Conservation (phyloP, 2,888 invertebrate genomes). For the Eupithecia exiguata region DNA sequence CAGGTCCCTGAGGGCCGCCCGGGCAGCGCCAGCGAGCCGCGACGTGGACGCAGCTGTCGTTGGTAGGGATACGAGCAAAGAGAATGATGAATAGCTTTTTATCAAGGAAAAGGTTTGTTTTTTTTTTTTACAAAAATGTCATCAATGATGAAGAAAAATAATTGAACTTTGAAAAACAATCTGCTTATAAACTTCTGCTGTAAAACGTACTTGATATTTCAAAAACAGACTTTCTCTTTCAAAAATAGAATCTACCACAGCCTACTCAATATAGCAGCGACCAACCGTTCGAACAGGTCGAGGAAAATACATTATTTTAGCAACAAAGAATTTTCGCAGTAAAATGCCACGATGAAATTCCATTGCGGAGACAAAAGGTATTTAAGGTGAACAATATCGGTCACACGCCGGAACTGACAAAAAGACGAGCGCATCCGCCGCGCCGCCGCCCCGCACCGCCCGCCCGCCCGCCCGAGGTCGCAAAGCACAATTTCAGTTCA, state of each 20-base stretch:
- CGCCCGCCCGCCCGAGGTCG: slow-evolving; percentile 5
- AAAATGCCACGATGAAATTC: slow-evolving; percentile 32
- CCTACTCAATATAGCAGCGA: not conserved
- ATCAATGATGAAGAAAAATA: not conserved
- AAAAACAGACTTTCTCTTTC: not conserved
- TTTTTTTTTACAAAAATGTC: not conserved
- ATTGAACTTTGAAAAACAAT: not conserved
- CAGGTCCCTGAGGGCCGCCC: not conserved
- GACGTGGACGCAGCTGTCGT: not conserved
- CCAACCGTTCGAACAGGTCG: not conserved
- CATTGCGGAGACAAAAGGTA: slow-evolving; percentile 36
- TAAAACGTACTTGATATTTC: not conserved
- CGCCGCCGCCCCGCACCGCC: slow-evolving; percentile 12
- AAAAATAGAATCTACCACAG: not conserved
- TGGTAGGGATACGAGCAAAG: not conserved
- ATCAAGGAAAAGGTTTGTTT: not conserved
- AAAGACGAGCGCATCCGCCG: slow-evolving; percentile 26
- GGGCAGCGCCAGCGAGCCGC: not conserved
- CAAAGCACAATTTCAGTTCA: slow-evolving; percentile 21
- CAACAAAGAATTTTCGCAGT: slow-evolving; percentile 6
- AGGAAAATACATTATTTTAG: slow-evolving; percentile 7
- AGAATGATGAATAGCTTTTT: not conserved
- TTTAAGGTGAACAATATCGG: slow-evolving; percentile 39
- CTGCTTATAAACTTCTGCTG: no score
- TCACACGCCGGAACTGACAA: slow-evolving; percentile 28